Conservation (phyloP, 2,113 vertebrate species). For the Gymnogyps californianus region DNA sequence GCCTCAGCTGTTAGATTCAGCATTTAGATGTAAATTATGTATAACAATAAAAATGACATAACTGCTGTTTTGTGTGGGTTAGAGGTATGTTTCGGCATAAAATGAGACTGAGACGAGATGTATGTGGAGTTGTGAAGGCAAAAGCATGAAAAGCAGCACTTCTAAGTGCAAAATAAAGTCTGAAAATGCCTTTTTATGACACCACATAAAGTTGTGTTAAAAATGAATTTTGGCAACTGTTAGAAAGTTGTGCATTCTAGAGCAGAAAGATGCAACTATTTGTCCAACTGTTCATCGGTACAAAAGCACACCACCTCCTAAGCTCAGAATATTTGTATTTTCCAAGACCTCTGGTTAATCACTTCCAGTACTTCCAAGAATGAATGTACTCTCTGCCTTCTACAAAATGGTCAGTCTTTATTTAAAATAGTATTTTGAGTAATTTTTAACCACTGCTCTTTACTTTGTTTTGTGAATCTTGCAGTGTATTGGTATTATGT, state of each 20-base stretch:
- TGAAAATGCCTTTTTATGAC: not conserved
- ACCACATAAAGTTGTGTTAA: not conserved
- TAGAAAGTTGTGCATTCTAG: not conserved
- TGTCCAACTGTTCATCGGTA: not conserved
- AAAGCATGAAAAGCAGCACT: not conserved
- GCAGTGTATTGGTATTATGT: not conserved
- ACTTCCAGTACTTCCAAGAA: not conserved
- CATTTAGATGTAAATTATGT: not conserved
- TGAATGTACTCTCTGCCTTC: not conserved
- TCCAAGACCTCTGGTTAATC: not conserved
- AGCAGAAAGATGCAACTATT: not conserved
- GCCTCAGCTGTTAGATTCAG: not conserved
- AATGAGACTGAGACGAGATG: not conserved
- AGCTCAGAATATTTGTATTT: not conserved
- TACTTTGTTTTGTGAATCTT: not conserved
- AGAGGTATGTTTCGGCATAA: not conserved
- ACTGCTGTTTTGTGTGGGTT: not conserved
- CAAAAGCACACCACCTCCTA: not conserved
- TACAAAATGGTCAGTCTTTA: not conserved
- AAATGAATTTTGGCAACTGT: not conserved
- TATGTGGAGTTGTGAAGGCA: not conserved
- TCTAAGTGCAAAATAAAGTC: not conserved
- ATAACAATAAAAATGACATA: not conserved
- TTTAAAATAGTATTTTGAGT: not conserved
- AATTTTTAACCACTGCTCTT: not conserved